Evolutionary conservation across 2,888 invertebrate genomes (phyloP).

Genomic region (Stenchaetothrips biformis): DNA sequence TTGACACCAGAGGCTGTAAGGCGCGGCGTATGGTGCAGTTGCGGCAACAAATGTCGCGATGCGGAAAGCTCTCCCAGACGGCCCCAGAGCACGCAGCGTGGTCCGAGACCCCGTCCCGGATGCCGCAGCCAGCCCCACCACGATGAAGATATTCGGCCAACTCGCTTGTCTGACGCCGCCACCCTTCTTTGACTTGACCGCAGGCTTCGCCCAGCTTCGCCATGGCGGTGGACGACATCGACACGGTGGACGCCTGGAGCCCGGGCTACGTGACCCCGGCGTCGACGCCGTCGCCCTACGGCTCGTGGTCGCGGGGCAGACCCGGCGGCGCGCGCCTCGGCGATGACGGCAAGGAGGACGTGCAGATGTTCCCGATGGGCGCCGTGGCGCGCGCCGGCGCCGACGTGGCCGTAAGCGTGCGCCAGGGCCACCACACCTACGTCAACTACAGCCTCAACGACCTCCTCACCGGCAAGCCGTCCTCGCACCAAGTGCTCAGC

Average conservation of each 20-base stretch:
- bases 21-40: too few species aligned
- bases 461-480: background rate
- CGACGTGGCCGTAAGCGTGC: conserved; percentile 1
- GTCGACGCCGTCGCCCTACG: background rate
- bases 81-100: too few species aligned
- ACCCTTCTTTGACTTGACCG: too few species aligned
- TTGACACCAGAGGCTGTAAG: too few species aligned
- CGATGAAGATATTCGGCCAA: too few species aligned
- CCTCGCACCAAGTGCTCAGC: background rate
- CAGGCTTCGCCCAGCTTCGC: background rate
- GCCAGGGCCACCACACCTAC: background rate
- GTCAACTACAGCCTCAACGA: background rate
- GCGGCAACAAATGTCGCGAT: too few species aligned
- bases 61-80: too few species aligned
- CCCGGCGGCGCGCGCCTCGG: background rate
- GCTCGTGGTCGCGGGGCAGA: background rate
- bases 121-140: too few species aligned
- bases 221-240: background rate
- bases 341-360: too few species aligned
- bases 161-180: too few species aligned
- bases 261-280: conserved; percentile 1
- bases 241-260: conserved; percentile 1
- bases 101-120: too few species aligned
- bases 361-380: too few species aligned
- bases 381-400: background rate